Base-by-base conservation (phyloP, 2,113 vertebrate genomes). In the Platycercus adscitus region DNA sequence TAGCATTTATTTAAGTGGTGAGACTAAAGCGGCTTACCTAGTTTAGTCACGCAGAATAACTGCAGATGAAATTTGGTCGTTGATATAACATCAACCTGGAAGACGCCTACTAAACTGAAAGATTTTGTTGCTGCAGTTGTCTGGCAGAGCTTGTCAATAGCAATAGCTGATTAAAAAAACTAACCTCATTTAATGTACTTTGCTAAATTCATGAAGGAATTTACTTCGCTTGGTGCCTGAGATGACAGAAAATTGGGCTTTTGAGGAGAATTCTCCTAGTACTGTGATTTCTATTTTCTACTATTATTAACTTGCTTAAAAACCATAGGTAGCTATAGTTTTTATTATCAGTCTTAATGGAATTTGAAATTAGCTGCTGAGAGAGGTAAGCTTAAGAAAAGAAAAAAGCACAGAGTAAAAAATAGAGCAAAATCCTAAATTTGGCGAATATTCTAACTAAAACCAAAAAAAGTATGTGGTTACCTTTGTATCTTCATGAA, bases 241-340 rank as follows among this genome's bases (percentile, higher is more conserved):
- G n/a, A 56, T 87, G 81, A 95, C 58, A 89, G 39, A 71, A 76
- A 35, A 76, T n/a, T 72, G 13, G 70, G 63, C 63, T 95, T 91
- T 63, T 91, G 58, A 93, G 84, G 65, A 95, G 87, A 93, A 72
- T 26, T 76, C 68, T 77, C 63, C 46, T 75, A 93, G 81, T 97
- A 92, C 96, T 96, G 94, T 96, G 96, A 88, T 92, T 94, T 90
- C 58, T 94, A 83, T 87, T 95, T 97, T 96, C 60, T 96, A 78
- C 81, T 86, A 17, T 92, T 86, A 87, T 82, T 92, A 92, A 81
- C 69, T 93, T 1, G 17, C 56, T 95, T 9, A 82, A 70, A 86
- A 97, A 81, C 24, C 19, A 26, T 86, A 86, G 52, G 26, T 91
- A 95, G 78, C 60, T 88, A 11, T 82, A 93, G 76, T 47, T 93